Conservation (phyloP, 2,888 invertebrate species). For the Diadegma fenestrale region DNA sequence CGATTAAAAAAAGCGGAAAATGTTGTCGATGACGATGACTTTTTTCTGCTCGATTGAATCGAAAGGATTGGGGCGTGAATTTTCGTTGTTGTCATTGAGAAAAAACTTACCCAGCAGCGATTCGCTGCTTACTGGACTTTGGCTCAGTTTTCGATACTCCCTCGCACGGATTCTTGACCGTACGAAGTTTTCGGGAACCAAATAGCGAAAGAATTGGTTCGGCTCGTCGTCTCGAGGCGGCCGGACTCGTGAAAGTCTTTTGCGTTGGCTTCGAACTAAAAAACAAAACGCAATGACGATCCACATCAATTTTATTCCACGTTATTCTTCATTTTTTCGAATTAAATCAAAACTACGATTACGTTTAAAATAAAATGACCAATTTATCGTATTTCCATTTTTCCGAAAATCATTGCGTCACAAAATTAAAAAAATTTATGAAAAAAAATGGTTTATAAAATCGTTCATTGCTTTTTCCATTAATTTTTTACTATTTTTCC, state of each 20-base stretch:
- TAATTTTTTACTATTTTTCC: background rate
- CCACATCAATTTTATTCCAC: background rate
- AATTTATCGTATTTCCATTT: too few species aligned
- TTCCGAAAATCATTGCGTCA: too few species aligned
- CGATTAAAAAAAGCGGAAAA: too few species aligned
- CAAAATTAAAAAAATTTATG: too few species aligned
- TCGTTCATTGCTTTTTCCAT: background rate
- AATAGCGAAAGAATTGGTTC: slow-evolving; percentile 75
- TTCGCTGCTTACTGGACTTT: slow-evolving; percentile 38
- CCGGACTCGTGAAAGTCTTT: slow-evolving; percentile 55
- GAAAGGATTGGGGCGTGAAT: too few species aligned
- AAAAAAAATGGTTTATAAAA: too few species aligned
- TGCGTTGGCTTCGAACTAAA: slow-evolving; percentile 71
- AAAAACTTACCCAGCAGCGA: slow-evolving; percentile 39
- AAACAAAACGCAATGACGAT: background rate
- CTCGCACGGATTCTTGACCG: slow-evolving; percentile 66
- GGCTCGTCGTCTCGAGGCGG: slow-evolving; percentile 68
- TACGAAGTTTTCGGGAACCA: slow-evolving; percentile 72
- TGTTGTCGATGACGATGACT: too few species aligned
- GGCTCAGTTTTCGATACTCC: slow-evolving; percentile 28
- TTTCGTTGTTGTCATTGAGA: background rate
- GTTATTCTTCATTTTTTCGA: background rate
- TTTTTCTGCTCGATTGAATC: too few species aligned
- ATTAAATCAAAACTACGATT: too few species aligned
- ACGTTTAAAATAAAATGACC: too few species aligned